Conservation (phyloP, 1,140 invertebrate genomes). For the Pentalonia nigronervosa region DNA sequence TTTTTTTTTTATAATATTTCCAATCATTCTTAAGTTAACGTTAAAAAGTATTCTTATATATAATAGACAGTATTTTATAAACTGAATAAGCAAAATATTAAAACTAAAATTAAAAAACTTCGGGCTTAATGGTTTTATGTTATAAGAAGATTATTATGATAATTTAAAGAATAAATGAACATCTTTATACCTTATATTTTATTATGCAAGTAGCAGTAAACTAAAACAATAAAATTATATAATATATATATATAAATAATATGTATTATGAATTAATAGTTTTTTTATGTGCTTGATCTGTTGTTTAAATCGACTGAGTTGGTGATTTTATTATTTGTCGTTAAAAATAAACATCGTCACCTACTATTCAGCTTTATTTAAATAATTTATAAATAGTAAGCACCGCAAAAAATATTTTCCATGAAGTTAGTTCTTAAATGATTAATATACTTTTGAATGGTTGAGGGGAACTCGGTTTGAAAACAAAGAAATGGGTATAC, state of each 20-base stretch:
- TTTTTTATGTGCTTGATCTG: neutral
- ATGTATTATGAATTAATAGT: neutral
- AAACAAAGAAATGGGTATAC: too few species aligned
- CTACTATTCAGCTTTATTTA: neutral
- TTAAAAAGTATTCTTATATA: neutral
- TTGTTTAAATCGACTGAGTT: neutral
- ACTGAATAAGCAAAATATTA: neutral
- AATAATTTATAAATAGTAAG: neutral
- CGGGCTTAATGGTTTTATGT: neutral
- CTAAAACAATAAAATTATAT: neutral
- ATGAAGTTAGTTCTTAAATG: too few species aligned
- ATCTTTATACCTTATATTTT: neutral
- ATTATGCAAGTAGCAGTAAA: neutral
- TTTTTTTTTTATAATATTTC: neutral
- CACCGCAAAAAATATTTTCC: neutral
- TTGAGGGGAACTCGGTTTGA: too few species aligned
- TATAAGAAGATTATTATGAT: conserved; percentile 3
- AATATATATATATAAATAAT: neutral
- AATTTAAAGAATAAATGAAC: neutral
- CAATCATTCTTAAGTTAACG: neutral
- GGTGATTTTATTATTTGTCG: neutral
- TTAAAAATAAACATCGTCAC: neutral
- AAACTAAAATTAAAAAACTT: neutral
- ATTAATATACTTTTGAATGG: too few species aligned
- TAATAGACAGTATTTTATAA: neutral